Percentiles rank a stretch among this genome's conserved stretches.
These are phyloP conservation scores for Lycaena phlaeas DNA, from an alignment of 2,888 invertebrate genomes.

Conservation along the genomic window DNA sequence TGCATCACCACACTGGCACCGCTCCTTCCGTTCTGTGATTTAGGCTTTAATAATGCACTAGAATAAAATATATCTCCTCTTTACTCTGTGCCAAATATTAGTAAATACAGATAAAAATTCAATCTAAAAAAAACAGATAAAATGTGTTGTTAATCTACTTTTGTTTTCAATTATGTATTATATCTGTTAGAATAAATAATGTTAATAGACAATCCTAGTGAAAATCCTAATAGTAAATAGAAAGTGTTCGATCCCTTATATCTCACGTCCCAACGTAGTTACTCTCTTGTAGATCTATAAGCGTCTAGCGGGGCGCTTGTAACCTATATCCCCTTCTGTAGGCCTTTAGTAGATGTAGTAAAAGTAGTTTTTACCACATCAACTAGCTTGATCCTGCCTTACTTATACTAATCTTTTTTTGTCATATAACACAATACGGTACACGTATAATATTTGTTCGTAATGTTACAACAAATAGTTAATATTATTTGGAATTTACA, in stretches of 20 bases:
- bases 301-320: constrained; percentile 29
- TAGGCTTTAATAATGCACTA: constrained; percentile 54
- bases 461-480: no score
- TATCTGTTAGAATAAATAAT: constrained; percentile 27
- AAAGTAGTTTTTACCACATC: background rate
- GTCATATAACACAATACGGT: no score
- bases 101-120: constrained; percentile 23
- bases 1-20: constrained; percentile 57
- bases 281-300: constrained; percentile 37
- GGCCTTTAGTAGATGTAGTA: no score
- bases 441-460: background rate
- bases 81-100: constrained; percentile 57
- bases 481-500: no score
- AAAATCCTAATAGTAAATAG: constrained; percentile 31
- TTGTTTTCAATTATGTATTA: constrained; percentile 17
- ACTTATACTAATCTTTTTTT: no score
- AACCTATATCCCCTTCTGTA: background rate
- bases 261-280: constrained; percentile 66
- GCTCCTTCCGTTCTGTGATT: constrained; percentile 66
- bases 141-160: constrained; percentile 17
- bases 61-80: constrained; percentile 37
- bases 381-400: background rate
- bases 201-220: constrained; percentile 40
- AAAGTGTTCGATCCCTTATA: constrained; percentile 61
- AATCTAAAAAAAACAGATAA: constrained; percentile 18